These are phyloP conservation scores for Chloroceryle inda DNA, from an alignment of 2,797 vertebrate species.

Conservation along the genomic window DNA sequence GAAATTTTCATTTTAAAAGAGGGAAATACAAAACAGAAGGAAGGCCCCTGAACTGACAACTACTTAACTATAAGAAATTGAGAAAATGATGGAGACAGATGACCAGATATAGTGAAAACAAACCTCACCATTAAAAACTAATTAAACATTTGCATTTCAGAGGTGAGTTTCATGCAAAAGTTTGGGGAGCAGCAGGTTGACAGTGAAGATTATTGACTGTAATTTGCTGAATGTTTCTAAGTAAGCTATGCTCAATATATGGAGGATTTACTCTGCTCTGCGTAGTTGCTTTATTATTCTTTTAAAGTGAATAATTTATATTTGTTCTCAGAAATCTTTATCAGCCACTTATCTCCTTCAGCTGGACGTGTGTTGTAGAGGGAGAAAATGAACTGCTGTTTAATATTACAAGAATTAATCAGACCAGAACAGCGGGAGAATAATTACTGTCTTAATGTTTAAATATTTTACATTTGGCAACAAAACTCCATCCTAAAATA, in stretches of 20 bases:
- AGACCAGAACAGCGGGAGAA: conserved; percentile 80
- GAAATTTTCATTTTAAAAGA: not conserved
- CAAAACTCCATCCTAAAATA: conserved; percentile 70
- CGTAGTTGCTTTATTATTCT: conserved; percentile 76
- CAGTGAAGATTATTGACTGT: conserved; percentile 78
- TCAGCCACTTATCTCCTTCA: conserved; percentile 86
- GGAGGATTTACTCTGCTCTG: conserved; percentile 58
- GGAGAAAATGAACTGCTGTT: conserved; percentile 79
- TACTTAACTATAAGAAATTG: conserved; percentile 67
- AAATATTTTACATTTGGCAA: conserved; percentile 80
- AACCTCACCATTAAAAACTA: conserved; percentile 71
- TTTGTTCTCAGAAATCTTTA: conserved; percentile 82
- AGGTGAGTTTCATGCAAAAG: conserved; percentile 72
- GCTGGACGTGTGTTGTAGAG: conserved; percentile 81
- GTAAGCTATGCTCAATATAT: conserved; percentile 62
- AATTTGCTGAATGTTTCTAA: conserved; percentile 77
- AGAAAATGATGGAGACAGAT: conserved; percentile 71
- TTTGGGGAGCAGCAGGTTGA: conserved; percentile 72
- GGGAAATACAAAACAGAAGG: conserved; percentile 7
- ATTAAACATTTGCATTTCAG: conserved; percentile 78
- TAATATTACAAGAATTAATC: conserved; percentile 89
- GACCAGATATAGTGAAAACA: conserved; percentile 74
- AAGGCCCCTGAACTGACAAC: conserved; percentile 37
- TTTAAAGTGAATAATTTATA: conserved; percentile 83
- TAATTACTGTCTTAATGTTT: conserved; percentile 81